These are phyloP conservation scores for Polymixis flavicincta DNA, from an alignment of 2,888 invertebrate species.

Conservation along the genomic window DNA sequence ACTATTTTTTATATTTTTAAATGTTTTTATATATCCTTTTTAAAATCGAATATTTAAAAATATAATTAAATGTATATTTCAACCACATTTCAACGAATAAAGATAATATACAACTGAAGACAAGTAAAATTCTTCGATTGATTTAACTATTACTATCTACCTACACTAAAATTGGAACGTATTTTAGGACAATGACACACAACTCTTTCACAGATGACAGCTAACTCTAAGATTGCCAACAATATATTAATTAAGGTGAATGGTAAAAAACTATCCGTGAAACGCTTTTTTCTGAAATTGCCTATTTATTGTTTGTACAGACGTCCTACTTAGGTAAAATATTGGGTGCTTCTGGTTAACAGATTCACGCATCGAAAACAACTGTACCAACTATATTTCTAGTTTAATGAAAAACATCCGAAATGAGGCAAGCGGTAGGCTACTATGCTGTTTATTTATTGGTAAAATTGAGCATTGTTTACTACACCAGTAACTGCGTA, in stretches of 20 bases:
- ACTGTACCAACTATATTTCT: neutral
- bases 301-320: neutral
- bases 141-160: too few species aligned
- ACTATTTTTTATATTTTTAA: too few species aligned
- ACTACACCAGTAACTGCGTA: too few species aligned
- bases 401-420: neutral
- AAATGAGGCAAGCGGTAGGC: neutral
- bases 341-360: neutral
- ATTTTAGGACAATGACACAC: neutral
- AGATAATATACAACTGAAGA: too few species aligned
- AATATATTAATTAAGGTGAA: neutral
- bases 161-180: too few species aligned
- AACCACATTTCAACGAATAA: too few species aligned
- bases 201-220: neutral
- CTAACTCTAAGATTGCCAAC: slow-evolving; percentile 14
- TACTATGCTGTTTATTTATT: neutral
- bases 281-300: neutral
- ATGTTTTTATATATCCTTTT: too few species aligned
- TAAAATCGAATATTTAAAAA: too few species aligned
- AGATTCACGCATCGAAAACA: neutral
- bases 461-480: too few species aligned
- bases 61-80: too few species aligned
- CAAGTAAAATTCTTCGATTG: too few species aligned
- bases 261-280: neutral
- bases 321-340: neutral